Evolutionary conservation across 2,888 invertebrate genomes (phyloP), one percentile per base, ranked within the genome.

Genomic region (Sarcophaga carnaria): DNA sequence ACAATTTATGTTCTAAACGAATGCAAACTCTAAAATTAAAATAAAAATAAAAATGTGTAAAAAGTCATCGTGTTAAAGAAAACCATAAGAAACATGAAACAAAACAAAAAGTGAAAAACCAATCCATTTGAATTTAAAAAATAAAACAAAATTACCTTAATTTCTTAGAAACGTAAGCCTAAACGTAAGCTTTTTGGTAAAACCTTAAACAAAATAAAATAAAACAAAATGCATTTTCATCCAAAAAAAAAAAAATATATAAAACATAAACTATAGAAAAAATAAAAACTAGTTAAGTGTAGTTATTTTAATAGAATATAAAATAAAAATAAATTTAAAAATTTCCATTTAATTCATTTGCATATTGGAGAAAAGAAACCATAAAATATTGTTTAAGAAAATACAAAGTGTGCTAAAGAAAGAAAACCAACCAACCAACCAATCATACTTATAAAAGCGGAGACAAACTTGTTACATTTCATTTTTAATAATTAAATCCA

Each of bases 121-220:
- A 45, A 49, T 49, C 20, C 49, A 37, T 47, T 62, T 71, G 17
- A 74, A 66, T 59, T 67, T 4, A 20, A 66, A 66, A 80, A 22
- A 14, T 22, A 64, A 37, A 37, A 37, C 2, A 37, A 8, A 20
- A 63, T 37, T 14, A 54, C 59, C 59, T 63, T 76, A 74, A 69
- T 70, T 70, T 81, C 22, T 84, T 71, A 85, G 45, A 49, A 64
- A 59, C 60, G 45, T 75, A 86, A 86, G 66, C 49, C 80, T n/a
- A 79, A 70, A 80, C 37, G n/a, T 82, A 82, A 86, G 82, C n/a
- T 66, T 77, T 66, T 72, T 77, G 71, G 80, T 80, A 74, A 78
- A 83, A 77, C 72, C 64, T 74, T 69, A 67, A 49, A 63, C 62
- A 27, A 27, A 27, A 27, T 4, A 27, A 27, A 71, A 77, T 74